Conservation (phyloP, 2,888 invertebrate species). For the Sarcophaga caerulescens region DNA sequence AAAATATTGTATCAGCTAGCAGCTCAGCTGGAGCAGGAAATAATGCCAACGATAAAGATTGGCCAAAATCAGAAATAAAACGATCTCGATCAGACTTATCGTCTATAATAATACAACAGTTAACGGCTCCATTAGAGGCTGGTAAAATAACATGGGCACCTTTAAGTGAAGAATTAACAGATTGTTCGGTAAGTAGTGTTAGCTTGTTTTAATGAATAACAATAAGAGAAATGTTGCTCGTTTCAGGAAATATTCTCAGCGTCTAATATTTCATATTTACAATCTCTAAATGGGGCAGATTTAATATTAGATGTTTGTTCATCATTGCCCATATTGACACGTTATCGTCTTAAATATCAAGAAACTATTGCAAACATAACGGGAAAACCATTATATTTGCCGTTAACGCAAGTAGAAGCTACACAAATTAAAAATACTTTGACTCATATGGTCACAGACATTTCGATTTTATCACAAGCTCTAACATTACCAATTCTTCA, state of each 20-base stretch:
- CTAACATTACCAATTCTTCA: slow-evolving; percentile 92
- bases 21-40: slow-evolving; percentile 62
- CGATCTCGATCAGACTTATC: slow-evolving; percentile 87
- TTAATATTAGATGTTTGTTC: slow-evolving; percentile 91
- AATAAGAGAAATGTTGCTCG: slow-evolving; percentile 26
- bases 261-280: slow-evolving; percentile 89
- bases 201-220: background rate
- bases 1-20: slow-evolving; percentile 81
- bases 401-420: slow-evolving; percentile 87
- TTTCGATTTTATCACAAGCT: slow-evolving; percentile 89
- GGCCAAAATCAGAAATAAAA: slow-evolving; percentile 83
- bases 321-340: slow-evolving; percentile 85
- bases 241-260: slow-evolving; percentile 89
- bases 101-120: slow-evolving; percentile 87
- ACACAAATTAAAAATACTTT: slow-evolving; percentile 87
- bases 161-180: slow-evolving; percentile 80
- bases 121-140: slow-evolving; percentile 86
- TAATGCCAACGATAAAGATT: slow-evolving; percentile 82
- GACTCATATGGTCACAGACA: slow-evolving; percentile 90
- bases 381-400: slow-evolving; percentile 86
- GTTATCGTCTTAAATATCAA: slow-evolving; percentile 83
- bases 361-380: slow-evolving; percentile 79
- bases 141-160: slow-evolving; percentile 82
- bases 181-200: slow-evolving; percentile 79
- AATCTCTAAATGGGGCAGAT: slow-evolving; percentile 91